phyloP scores from a whole-genome alignment of 2,113 vertebrate species.

The Aegithalos caudatus region DNA sequence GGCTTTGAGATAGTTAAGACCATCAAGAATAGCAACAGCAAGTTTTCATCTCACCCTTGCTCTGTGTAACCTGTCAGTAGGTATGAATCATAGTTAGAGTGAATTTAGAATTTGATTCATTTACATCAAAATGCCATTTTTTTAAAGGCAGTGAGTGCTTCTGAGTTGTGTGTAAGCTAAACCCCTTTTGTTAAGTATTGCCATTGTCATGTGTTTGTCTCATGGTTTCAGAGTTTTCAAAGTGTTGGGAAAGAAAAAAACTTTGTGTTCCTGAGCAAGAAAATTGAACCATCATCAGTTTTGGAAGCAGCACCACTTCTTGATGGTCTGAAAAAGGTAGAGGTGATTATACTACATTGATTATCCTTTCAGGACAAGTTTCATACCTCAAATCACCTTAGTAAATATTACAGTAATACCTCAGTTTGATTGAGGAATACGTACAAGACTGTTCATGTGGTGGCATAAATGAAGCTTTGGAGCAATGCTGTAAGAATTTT shows the following conservation, averaged over 20 bases:
- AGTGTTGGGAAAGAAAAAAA: neutral
- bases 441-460: neutral
- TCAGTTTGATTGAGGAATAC: neutral
- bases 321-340: conserved; percentile 79
- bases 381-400: neutral
- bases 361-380: neutral
- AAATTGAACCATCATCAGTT: conserved; percentile 68
- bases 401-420: neutral
- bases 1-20: neutral
- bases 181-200: neutral
- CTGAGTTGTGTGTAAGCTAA: neutral
- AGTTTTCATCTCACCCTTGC: accelerated
- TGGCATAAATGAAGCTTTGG: neutral
- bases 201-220: neutral
- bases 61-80: neutral
- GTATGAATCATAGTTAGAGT: neutral
- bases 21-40: neutral
- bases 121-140: neutral
- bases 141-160: neutral
- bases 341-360: neutral
- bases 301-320: conserved; percentile 77
- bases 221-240: conserved; percentile 17
- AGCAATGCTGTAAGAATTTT: neutral
- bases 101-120: neutral
- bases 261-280: conserved; percentile 63